Base-by-base conservation (phyloP, 1,140 invertebrate genomes). In the Hylaeus volcanicus region DNA sequence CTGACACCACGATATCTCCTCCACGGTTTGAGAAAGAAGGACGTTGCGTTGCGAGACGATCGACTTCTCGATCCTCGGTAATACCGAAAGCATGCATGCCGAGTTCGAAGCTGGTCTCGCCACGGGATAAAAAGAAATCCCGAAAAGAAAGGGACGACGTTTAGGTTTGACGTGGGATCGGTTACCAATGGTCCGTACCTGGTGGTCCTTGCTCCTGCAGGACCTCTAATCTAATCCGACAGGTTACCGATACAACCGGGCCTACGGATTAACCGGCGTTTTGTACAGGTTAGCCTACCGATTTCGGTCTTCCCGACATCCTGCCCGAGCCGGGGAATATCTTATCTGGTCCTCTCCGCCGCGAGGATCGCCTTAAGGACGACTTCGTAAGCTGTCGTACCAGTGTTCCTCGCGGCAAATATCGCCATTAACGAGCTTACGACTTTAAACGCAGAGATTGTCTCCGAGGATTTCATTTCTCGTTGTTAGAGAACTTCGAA, bases 231-330 rank as follows among this genome's bases (percentile, higher is more conserved):
- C 86, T 88, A 89, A 90, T 89, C 89, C 74, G 90, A 90, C 90
- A 89, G 89, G 87, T 89, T 84, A 90, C 77, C 82, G 83, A 88
- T 90, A 90, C 86, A 80, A 84, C 84, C 51, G 83, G 83, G 8
- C 61, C 77, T 58, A 85, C 82, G 84, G 86, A 90, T 89, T 87
- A 89, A 89, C 86, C 75, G 74, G 79, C 86, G 85, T 89, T 90
- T 91, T 91, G 90, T 91, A 87, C 79, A 85, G 69, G 88, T 87
- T 90, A 84, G 85, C 82, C 88, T 89, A 91, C 89, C 80, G 88
- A 90, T 87, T 86, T 83, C 74, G 78, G 68, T 68, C 63, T 15
- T 64, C 64, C 53, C 53, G n/a, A 61, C 79, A 74, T 85, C 69
- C 70, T 61, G 60, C 53, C 65, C n/a, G 60, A 53, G 63, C 61